phyloP scores from a whole-genome alignment of 2,113 vertebrate genomes.

The Perca flavescens region DNA sequence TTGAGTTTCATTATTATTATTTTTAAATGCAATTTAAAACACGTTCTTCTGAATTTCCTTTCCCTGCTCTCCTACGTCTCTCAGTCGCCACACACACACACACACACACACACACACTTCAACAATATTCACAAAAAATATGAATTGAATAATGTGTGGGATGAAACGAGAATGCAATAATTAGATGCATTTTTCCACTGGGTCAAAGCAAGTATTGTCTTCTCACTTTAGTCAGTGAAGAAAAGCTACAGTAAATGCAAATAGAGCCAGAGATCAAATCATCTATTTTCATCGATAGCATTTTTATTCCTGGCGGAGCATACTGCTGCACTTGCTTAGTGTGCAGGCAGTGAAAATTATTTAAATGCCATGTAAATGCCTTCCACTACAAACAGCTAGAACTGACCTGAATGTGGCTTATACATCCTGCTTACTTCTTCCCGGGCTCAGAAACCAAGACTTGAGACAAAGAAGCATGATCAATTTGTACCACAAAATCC shows the following conservation, averaged over 20 bases:
- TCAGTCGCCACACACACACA: too few relatives aligned
- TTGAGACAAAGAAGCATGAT: constrained; percentile 4
- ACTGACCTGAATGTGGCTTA: constrained; percentile 27
- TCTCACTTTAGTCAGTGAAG: background rate
- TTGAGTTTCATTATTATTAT: too few relatives aligned
- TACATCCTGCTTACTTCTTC: constrained; percentile 8
- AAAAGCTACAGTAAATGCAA: constrained; percentile 34
- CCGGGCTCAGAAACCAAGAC: constrained; percentile 11
- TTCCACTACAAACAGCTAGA: constrained; percentile 41
- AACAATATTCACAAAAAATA: constrained; percentile 16
- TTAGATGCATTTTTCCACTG: constrained; percentile 4
- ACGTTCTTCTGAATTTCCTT: too few relatives aligned
- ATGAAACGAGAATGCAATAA: constrained; percentile 25
- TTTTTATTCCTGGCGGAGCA: constrained; percentile 35
- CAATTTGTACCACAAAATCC: constrained; percentile 3
- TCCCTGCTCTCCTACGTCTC: too few relatives aligned
- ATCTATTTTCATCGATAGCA: constrained; percentile 33
- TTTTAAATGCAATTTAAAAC: too few relatives aligned
- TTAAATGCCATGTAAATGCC: constrained; percentile 63
- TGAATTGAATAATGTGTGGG: background rate
- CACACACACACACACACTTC: too few relatives aligned
- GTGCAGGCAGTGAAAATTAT: constrained; percentile 52
- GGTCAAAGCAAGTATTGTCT: background rate
- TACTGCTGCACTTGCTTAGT: constrained; percentile 38
- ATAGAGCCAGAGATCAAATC: constrained; percentile 30